Percentiles rank a stretch among this genome's conserved stretches.
phyloP scores from a whole-genome alignment of 53 echinoderm and acorn worm species.

The Temnopleurus reevesii region DNA sequence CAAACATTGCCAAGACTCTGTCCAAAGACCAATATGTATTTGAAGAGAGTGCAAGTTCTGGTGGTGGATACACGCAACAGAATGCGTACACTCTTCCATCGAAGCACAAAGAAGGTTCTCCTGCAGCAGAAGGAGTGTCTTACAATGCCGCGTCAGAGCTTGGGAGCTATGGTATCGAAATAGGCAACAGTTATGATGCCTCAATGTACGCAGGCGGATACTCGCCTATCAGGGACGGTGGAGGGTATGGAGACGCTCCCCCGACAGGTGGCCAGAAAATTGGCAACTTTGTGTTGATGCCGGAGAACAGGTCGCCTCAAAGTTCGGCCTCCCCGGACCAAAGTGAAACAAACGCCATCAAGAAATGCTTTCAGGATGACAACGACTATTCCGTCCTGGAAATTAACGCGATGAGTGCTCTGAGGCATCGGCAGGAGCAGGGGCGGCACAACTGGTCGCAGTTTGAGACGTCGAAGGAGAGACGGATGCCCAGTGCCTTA shows the following conservation, averaged over 20 bases:
- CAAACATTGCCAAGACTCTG: background rate
- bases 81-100: conserved; percentile 8
- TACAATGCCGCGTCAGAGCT: conserved; percentile 58
- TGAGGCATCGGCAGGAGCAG: background rate
- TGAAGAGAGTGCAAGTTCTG: conserved; percentile 4
- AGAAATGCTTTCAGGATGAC: background rate
- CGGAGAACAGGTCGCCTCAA: background rate
- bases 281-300: conserved; percentile 15
- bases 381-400: background rate
- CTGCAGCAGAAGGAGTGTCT: conserved; percentile 52
- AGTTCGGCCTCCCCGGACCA: conserved; percentile 5
- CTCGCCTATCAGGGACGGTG: background rate
- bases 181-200: conserved; percentile 1
- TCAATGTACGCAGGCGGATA: background rate
- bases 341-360: conserved; percentile 5
- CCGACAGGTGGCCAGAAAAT: conserved; percentile 8
- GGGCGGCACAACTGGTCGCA: conserved; percentile 23
- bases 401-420: background rate
- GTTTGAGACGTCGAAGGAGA: background rate
- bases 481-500: background rate
- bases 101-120: conserved; percentile 40
- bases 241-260: background rate
- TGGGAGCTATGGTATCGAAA: conserved; percentile 33
- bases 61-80: background rate
- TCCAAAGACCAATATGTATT: background rate